A percentile compares a stretch with the other conserved stretches of the same genome.
Evolutionary conservation across 2,797 vertebrate species (phyloP).

Genomic region (Chrysocyon brachyurus): DNA sequence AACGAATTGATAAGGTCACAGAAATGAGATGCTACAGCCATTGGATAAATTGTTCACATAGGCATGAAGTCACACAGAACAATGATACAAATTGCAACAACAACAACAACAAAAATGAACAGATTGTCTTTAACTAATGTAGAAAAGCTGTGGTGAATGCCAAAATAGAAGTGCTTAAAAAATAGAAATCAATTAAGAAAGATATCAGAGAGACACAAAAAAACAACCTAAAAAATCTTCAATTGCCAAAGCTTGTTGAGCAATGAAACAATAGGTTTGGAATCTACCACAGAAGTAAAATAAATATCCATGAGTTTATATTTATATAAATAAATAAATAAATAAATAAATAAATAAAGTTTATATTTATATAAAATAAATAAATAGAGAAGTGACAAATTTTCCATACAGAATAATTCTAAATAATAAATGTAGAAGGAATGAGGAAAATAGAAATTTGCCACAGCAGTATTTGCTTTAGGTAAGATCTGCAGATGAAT

Average conservation of each 20-base stretch:
- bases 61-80: neutral
- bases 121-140: neutral
- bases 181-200: neutral
- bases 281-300: slow-evolving; percentile 19
- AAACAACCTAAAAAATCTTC: neutral
- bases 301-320: neutral
- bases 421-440: slow-evolving; percentile 13
- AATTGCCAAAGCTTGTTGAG: neutral
- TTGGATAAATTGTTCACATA: neutral
- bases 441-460: slow-evolving; percentile 31
- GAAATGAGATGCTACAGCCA: neutral
- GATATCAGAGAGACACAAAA: neutral
- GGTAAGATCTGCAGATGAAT: neutral
- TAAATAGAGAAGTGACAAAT: neutral
- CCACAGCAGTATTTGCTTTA: neutral
- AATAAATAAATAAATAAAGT: neutral
- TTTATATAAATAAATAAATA: neutral
- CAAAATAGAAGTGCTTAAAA: neutral
- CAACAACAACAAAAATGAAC: neutral
- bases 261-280: neutral
- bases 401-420: slow-evolving; percentile 39
- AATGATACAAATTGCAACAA: neutral
- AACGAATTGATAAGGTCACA: neutral
- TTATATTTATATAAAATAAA: too few species aligned
- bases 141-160: neutral